phyloP scores from a whole-genome alignment of 1,140 invertebrate species.

The Drusus annulatus region DNA sequence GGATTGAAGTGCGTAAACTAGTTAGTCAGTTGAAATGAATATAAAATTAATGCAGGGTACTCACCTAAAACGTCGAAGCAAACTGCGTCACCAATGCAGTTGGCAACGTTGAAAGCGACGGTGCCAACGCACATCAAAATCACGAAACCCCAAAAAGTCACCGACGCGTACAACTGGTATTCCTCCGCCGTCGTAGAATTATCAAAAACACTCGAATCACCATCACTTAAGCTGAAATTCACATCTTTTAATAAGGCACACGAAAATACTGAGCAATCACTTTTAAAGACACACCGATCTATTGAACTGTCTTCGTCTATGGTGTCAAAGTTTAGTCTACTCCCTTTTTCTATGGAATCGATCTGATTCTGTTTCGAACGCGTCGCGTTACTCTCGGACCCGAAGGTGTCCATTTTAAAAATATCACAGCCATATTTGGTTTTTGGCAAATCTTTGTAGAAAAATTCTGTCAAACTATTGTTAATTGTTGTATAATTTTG shows the following conservation, averaged over 20 bases:
- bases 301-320: neutral
- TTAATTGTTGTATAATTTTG: neutral
- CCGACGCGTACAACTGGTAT: constrained; percentile 69
- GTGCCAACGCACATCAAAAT: constrained; percentile 79
- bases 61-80: constrained; percentile 86
- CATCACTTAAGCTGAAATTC: neutral
- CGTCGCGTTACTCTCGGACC: neutral
- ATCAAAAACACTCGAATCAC: neutral
- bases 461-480: constrained; percentile 9
- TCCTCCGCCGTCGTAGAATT: neutral
- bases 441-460: constrained; percentile 3
- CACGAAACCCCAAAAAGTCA: constrained; percentile 81
- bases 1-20: too few relatives aligned
- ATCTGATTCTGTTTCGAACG: neutral
- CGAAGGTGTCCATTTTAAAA: constrained; percentile 21
- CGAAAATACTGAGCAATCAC: constrained; percentile 16
- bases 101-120: constrained; percentile 83
- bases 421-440: constrained; percentile 23
- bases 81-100: constrained; percentile 84
- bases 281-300: constrained; percentile 15
- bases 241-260: constrained; percentile 38
- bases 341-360: neutral
- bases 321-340: too few relatives aligned
- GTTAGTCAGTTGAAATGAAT: neutral
- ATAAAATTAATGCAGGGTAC: constrained; percentile 51